Evolutionary conservation across 2,888 invertebrate species (phyloP).

Genomic region (Drosophila eohydei): DNA sequence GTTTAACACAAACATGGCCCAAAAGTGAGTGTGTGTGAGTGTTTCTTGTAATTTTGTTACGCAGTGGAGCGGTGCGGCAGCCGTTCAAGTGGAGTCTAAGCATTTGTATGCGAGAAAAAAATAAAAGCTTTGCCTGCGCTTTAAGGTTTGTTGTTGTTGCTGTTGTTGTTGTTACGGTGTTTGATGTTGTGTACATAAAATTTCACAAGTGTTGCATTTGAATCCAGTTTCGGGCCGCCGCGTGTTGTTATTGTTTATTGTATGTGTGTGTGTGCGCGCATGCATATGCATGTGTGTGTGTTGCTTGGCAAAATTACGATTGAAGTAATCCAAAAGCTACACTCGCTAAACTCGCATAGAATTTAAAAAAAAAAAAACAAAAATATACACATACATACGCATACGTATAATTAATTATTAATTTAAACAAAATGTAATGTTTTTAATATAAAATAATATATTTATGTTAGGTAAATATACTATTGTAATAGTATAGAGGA

Average conservation of each 20-base stretch:
- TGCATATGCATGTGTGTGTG: conserved; percentile 19
- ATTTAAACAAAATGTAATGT: neutral
- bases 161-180: conserved; percentile 28
- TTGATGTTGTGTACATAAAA: conserved; percentile 41
- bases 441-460: neutral
- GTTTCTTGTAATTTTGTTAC: conserved; percentile 73
- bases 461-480: neutral
- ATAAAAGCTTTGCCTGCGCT: conserved; percentile 63
- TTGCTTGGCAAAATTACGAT: conserved; percentile 46
- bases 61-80: conserved; percentile 68
- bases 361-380: neutral
- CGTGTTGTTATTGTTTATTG: conserved; percentile 29
- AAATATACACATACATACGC: neutral
- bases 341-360: conserved; percentile 34
- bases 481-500: neutral
- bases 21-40: conserved; percentile 32
- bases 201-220: conserved; percentile 69
- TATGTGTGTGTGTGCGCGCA: neutral
- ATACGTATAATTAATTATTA: neutral
- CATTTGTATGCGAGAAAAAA: conserved; percentile 47
- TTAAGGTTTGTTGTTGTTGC: conserved; percentile 48
- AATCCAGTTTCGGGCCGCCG: conserved; percentile 48
- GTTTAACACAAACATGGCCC: conserved; percentile 29
- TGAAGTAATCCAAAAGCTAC: conserved; percentile 45
- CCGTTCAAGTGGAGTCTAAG: conserved; percentile 69